phyloP scores from a whole-genome alignment of 2,888 invertebrate species.

The Andrena flavipes region DNA sequence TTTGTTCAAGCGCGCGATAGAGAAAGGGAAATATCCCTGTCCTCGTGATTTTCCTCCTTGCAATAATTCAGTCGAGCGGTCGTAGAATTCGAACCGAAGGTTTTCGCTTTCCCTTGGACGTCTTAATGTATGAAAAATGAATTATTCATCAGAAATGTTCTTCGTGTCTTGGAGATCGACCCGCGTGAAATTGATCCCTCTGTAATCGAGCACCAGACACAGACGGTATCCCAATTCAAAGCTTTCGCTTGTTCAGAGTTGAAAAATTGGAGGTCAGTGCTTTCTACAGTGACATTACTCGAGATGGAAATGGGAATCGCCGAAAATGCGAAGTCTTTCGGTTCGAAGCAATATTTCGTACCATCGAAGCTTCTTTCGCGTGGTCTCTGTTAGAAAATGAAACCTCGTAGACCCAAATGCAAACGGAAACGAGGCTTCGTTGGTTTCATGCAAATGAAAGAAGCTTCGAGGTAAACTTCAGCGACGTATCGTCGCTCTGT shows the following conservation, averaged over 20 bases:
- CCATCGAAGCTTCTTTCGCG: constrained; percentile 48
- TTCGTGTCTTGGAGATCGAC: background rate
- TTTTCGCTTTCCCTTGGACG: background rate
- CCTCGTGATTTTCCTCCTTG: constrained; percentile 20
- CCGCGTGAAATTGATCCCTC: background rate
- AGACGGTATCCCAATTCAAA: background rate
- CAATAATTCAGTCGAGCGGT: constrained; percentile 30
- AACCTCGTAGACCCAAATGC: background rate
- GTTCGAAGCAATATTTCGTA: constrained; percentile 13
- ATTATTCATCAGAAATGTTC: too few relatives aligned
- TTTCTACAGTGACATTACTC: background rate
- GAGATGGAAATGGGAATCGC: background rate
- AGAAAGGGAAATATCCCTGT: background rate
- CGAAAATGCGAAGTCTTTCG: background rate
- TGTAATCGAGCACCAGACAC: background rate
- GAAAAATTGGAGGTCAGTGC: background rate
- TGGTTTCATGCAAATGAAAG: constrained; percentile 34
- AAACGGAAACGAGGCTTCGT: background rate
- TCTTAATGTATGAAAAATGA: too few relatives aligned
- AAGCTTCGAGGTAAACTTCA: constrained; percentile 29
- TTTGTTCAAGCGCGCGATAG: background rate
- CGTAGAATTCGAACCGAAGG: constrained; percentile 21
- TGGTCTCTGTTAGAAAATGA: background rate
- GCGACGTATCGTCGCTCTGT: constrained; percentile 12
- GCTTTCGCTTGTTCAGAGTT: background rate